Conservation (phyloP, 2,888 invertebrate species). For the Falcaria lacertinaria region DNA sequence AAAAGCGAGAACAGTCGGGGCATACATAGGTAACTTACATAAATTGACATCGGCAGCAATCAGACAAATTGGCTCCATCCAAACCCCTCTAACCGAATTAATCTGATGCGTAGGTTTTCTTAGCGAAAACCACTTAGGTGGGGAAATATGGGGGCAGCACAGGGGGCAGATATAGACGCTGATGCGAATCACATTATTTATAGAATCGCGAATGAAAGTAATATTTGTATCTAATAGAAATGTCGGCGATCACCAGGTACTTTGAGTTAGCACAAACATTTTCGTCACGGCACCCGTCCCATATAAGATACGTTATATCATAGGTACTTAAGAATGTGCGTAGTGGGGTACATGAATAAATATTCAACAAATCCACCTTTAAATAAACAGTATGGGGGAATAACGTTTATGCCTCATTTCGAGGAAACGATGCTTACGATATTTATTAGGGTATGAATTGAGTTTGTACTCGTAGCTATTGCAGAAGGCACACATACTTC, state of each 20-base stretch:
- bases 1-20: constrained; percentile 55
- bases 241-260: constrained; percentile 1
- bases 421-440: constrained; percentile 76
- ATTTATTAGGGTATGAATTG: constrained; percentile 74
- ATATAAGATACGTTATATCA: constrained; percentile 15
- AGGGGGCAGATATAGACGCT: constrained; percentile 28
- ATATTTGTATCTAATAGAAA: constrained; percentile 13
- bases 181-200: constrained; percentile 40
- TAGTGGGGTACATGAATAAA: constrained; percentile 61
- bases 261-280: constrained; percentile 14
- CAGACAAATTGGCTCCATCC: constrained; percentile 79
- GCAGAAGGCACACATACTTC: constrained; percentile 41
- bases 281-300: constrained; percentile 16
- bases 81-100: constrained; percentile 74
- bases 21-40: constrained; percentile 66
- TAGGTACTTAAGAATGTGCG: constrained; percentile 43
- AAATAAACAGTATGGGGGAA: constrained; percentile 74
- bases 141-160: constrained; percentile 44
- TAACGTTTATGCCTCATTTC: constrained; percentile 73
- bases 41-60: constrained; percentile 75
- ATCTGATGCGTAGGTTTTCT: constrained; percentile 75
- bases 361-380: constrained; percentile 76
- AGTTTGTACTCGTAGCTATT: constrained; percentile 56
- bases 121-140: constrained; percentile 65
- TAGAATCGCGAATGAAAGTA: constrained; percentile 20